phyloP scores from a whole-genome alignment of 23 tunicate species.

The Halocynthia roretzi region DNA sequence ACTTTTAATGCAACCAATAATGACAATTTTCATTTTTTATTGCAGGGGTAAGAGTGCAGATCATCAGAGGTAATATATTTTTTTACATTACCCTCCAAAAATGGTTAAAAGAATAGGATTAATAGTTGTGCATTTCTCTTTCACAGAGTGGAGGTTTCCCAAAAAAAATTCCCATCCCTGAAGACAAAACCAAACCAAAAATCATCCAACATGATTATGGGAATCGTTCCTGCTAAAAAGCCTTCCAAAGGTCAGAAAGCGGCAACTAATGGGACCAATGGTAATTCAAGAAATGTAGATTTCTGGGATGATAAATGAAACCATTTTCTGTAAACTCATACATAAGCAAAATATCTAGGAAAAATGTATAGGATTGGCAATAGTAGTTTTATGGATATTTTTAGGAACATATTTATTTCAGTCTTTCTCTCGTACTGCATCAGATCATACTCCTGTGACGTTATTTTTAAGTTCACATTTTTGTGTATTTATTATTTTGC shows the following conservation, averaged over 20 bases:
- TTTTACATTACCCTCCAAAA: not conserved
- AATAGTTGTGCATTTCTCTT: not conserved
- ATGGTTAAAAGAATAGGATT: too few species aligned
- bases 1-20: not conserved
- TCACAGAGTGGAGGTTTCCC: not conserved
- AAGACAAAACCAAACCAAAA: too few species aligned
- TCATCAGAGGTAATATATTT: conserved; percentile 21
- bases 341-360: too few species aligned
- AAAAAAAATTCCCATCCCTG: not conserved
- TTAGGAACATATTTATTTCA: too few species aligned
- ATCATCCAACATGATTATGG: not conserved
- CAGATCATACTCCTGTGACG: too few species aligned
- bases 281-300: not conserved
- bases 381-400: too few species aligned
- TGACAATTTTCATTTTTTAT: conserved; percentile 9
- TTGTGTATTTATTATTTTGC: too few species aligned
- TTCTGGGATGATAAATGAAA: conserved; percentile 20
- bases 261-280: not conserved
- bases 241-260: not conserved
- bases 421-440: too few species aligned
- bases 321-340: too few species aligned
- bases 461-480: too few species aligned
- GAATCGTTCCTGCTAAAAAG: conserved; percentile 3
- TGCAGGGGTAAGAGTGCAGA: conserved; percentile 74
- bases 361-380: too few species aligned